Conservation (phyloP, 2,113 vertebrate species). For the Alligator mississippiensis region DNA sequence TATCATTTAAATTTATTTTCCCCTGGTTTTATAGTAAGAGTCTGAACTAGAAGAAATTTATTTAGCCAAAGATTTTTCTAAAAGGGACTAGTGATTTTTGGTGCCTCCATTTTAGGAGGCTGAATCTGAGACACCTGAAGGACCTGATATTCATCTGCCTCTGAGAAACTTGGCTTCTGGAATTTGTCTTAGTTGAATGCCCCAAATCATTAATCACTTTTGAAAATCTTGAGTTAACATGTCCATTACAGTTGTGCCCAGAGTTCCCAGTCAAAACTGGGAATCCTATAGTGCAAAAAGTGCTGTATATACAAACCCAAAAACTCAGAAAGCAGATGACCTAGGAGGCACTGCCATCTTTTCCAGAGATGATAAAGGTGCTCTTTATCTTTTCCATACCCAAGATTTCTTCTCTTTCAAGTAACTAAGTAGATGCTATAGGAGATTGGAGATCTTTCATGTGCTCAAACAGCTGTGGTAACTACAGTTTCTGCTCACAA, state of each 20-base stretch:
- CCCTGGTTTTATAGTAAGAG: conserved; percentile 18
- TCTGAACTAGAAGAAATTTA: conserved; percentile 25
- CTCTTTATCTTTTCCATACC: not conserved
- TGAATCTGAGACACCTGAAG: not conserved
- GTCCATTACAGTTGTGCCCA: not conserved
- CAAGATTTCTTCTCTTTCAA: not conserved
- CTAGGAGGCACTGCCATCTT: not conserved
- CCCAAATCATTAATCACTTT: not conserved
- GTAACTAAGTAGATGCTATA: not conserved
- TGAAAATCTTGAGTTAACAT: not conserved
- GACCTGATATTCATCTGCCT: not conserved
- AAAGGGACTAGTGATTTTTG: not conserved
- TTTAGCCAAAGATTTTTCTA: conserved; percentile 43
- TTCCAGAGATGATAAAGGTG: not conserved
- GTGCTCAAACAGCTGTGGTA: not conserved
- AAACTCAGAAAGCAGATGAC: not conserved
- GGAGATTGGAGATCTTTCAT: not conserved
- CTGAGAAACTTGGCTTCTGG: not conserved
- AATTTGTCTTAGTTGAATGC: not conserved
- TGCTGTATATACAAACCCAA: fast-evolving
- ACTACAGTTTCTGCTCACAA: conserved; percentile 9
- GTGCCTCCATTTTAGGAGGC: not conserved
- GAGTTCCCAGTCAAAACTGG: not conserved
- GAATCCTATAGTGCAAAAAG: not conserved
- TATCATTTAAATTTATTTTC: not conserved